These are phyloP conservation scores for Neocrepidodera transversa DNA, from an alignment of 2,888 invertebrate species.

Conservation along the genomic window DNA sequence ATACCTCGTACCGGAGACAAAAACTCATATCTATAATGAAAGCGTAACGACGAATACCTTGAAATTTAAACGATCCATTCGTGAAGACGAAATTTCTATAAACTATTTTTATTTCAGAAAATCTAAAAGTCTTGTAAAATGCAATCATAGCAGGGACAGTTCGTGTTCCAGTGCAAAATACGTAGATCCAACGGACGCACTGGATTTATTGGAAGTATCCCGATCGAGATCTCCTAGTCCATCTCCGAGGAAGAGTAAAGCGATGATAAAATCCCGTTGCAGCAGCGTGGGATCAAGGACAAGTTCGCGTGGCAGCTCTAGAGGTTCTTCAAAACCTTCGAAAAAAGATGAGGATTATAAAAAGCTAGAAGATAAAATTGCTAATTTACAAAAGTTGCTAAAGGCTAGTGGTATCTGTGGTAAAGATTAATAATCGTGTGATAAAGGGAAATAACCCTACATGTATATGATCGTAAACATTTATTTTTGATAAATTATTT, in stretches of 20 bases:
- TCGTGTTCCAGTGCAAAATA: slow-evolving; percentile 42
- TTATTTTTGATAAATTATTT: neutral
- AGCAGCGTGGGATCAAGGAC: slow-evolving; percentile 37
- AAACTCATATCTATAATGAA: too few relatives aligned
- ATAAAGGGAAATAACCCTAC: neutral
- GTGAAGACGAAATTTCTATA: too few relatives aligned
- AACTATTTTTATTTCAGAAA: slow-evolving; percentile 15
- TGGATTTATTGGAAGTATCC: slow-evolving; percentile 14
- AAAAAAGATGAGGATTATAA: slow-evolving; percentile 55
- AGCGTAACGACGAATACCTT: too few relatives aligned
- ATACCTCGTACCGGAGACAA: too few relatives aligned
- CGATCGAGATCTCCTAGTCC: slow-evolving; percentile 33
- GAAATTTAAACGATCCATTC: too few relatives aligned
- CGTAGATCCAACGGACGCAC: slow-evolving; percentile 27
- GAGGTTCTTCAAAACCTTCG: slow-evolving; percentile 30
- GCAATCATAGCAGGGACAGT: slow-evolving; percentile 41
- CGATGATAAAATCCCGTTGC: slow-evolving; percentile 18
- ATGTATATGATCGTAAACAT: neutral
- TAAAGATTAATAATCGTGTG: slow-evolving; percentile 24
- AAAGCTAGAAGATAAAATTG: slow-evolving; percentile 59
- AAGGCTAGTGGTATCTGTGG: slow-evolving; percentile 42
- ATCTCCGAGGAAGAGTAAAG: slow-evolving; percentile 30
- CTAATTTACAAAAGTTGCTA: slow-evolving; percentile 57
- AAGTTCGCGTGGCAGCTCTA: slow-evolving; percentile 42
- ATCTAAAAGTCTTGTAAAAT: slow-evolving; percentile 20